Evolutionary conservation across 2,113 vertebrate species (phyloP).

Genomic region (Ellobius talpinus): DNA sequence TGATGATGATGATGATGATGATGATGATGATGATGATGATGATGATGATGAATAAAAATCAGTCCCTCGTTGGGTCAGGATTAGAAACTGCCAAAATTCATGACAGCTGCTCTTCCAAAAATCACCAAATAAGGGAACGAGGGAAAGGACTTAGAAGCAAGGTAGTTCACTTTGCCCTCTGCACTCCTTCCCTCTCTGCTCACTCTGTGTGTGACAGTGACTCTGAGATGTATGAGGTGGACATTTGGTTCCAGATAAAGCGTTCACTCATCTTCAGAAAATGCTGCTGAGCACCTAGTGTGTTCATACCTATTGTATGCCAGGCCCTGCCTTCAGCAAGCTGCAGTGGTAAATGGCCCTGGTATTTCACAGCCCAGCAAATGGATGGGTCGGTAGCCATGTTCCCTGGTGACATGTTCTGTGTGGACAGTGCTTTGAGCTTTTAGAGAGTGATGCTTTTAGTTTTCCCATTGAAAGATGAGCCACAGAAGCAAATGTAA

Average conservation of each 20-base stretch:
- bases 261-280: not conserved
- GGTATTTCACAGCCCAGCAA: not conserved
- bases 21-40: too few relatives aligned
- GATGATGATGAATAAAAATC: too few relatives aligned
- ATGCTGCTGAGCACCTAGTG: not conserved
- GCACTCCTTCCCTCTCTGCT: not conserved
- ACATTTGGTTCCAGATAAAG: not conserved
- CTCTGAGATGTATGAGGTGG: not conserved
- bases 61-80: not conserved
- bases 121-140: not conserved
- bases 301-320: not conserved
- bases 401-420: not conserved
- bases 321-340: not conserved
- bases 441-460: not conserved
- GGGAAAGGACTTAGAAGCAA: not conserved
- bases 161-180: not conserved
- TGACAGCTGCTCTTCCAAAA: not conserved
- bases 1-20: too few relatives aligned
- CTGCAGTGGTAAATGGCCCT: not conserved
- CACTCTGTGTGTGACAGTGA: not conserved
- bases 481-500: not conserved
- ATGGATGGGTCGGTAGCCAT: not conserved
- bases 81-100: not conserved
- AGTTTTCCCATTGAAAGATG: not conserved
- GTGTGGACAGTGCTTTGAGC: not conserved